A percentile compares a stretch with the other conserved stretches of the same genome.
Evolutionary conservation across 2,888 invertebrate species (phyloP).

Genomic region (Agriopis marginaria): DNA sequence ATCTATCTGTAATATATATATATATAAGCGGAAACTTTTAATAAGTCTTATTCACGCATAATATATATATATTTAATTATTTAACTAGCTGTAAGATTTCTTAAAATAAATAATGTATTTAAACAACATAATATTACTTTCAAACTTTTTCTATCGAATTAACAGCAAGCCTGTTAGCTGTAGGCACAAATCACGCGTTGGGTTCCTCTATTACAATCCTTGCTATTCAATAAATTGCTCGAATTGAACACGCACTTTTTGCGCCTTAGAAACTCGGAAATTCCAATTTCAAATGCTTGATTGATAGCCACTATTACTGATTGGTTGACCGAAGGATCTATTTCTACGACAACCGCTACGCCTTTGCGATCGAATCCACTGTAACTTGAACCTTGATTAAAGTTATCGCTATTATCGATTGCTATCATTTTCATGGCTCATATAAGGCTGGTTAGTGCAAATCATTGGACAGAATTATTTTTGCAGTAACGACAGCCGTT

Average conservation of each 20-base stretch:
- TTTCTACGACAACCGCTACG: conserved; percentile 56
- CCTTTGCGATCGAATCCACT: conserved; percentile 52
- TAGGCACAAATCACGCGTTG: conserved; percentile 14
- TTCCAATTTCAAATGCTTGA: conserved; percentile 59
- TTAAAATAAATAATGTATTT: no score
- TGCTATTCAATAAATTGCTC: conserved; percentile 28
- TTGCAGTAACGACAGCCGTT: conserved; percentile 40
- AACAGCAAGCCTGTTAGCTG: conserved; percentile 1
- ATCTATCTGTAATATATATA: no score
- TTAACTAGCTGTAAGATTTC: no score
- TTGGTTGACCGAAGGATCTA: conserved; percentile 65
- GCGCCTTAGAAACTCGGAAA: conserved; percentile 33
- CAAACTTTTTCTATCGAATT: neutral
- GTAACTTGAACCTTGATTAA: conserved; percentile 50
- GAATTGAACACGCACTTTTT: conserved; percentile 24
- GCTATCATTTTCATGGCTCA: conserved; percentile 59
- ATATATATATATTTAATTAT: no score
- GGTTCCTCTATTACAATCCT: conserved; percentile 18
- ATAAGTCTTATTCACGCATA: no score
- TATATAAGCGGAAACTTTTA: no score
- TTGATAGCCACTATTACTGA: conserved; percentile 71
- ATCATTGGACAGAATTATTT: conserved; percentile 47
- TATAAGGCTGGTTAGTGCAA: conserved; percentile 53
- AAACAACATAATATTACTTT: neutral
- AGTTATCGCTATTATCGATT: conserved; percentile 45